Conservation (phyloP, 2,888 invertebrate species). For the Oscheius onirici region DNA sequence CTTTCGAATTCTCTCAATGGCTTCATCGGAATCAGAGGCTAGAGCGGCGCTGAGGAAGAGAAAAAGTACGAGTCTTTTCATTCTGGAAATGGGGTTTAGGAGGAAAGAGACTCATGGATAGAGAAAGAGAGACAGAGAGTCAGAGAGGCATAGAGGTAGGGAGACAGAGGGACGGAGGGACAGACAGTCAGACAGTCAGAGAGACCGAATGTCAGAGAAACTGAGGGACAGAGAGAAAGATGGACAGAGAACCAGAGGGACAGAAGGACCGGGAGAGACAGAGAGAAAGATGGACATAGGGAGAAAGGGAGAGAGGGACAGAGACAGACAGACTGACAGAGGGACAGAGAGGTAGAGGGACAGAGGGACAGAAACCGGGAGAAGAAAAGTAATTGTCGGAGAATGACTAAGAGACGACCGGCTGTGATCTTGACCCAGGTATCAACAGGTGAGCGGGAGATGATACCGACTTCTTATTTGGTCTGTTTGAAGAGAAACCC, state of each 20-base stretch:
- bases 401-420: neutral
- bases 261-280: neutral
- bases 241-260: neutral
- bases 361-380: neutral
- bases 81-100: neutral
- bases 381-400: neutral
- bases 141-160: neutral
- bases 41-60: neutral
- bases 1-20: no score
- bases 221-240: neutral
- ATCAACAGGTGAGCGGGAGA: no score
- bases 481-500: no score
- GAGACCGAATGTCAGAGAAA: neutral
- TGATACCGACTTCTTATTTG: no score
- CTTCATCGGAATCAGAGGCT: neutral
- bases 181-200: no score
- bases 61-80: neutral
- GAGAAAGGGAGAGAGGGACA: neutral
- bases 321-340: neutral
- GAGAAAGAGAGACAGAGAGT: neutral
- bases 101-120: no score
- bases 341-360: neutral
- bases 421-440: no score
- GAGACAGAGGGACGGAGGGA: neutral
- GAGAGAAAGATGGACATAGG: neutral